A percentile compares a stretch with the other conserved stretches of the same genome.
phyloP scores from a whole-genome alignment of 1,140 invertebrate genomes.

The Pygmarrhopalites habei region DNA sequence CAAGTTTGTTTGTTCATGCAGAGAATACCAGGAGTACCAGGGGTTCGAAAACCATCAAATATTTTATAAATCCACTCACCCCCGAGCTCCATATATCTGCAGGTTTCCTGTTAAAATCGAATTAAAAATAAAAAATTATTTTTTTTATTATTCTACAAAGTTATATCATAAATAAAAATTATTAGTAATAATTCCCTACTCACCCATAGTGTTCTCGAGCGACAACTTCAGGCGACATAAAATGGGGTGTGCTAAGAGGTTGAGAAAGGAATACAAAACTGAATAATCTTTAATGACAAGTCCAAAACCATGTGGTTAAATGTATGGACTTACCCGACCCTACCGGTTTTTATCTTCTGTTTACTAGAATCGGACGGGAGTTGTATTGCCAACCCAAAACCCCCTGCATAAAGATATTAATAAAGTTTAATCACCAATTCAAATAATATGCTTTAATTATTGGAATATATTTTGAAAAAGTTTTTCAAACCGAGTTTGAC shows the following conservation, averaged over 20 bases:
- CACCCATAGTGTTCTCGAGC: conserved; percentile 75
- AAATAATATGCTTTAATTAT: too few relatives aligned
- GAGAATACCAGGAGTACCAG: too few relatives aligned
- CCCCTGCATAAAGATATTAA: too few relatives aligned
- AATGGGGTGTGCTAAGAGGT: conserved; percentile 89
- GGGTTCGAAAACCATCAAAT: too few relatives aligned
- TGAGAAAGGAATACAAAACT: conserved; percentile 79
- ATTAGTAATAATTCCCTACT: too few relatives aligned
- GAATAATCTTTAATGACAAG: conserved; percentile 12
- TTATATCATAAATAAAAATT: too few relatives aligned
- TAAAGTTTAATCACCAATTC: too few relatives aligned
- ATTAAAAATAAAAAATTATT: background rate
- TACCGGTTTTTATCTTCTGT: conserved; percentile 37
- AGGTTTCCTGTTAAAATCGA: conserved; percentile 55
- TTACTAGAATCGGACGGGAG: conserved; percentile 54
- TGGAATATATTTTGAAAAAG: too few relatives aligned
- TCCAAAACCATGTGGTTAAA: background rate
- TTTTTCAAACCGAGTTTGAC: conserved; percentile 54
- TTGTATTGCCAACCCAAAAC: conserved; percentile 94
- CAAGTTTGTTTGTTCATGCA: too few relatives aligned
- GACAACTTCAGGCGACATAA: conserved; percentile 95
- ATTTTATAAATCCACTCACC: too few relatives aligned
- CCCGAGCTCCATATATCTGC: conserved; percentile 96
- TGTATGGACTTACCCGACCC: too few relatives aligned
- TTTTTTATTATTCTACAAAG: too few relatives aligned